Base-by-base conservation (phyloP, 2,797 vertebrate species). In the Vipera ursinii region DNA sequence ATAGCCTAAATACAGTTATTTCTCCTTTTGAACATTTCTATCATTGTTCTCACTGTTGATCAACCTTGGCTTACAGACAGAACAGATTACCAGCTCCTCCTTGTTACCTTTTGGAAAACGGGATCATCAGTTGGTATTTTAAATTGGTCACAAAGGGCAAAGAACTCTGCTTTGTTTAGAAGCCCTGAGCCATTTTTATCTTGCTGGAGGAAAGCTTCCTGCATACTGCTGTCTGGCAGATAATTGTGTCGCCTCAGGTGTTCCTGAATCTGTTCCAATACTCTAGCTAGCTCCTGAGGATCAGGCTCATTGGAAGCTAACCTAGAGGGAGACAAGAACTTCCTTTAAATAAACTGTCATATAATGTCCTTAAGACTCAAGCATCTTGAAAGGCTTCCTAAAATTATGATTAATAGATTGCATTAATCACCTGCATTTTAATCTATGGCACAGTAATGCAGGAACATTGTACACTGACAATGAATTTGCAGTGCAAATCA, bases 51-150 rank as follows among this genome's bases (percentile, higher is more conserved):
- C 4, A 59, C 28, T 63, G 53, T 14, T 51, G 44, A 44, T 26
- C 9, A 89, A n/a, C 2, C 2, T 63, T 82, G 73, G 20, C 73
- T 82, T 82, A 82, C 9, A 82, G 17, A 12, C 12, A 48, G 38
- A 82, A 48, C 38, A 82, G 73, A 48, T 82, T 61, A 5, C 57
- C 44, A 13, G 15, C 53, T 32, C 26, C 38, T 32, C 44, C 3
- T 87, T 92, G 96, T 96, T 56, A 98, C 98, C 97, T 98, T 96
- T 88, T 96, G 96, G 89, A 97, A 93, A 88, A 96, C 91, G 2
- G 91, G 91, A 1, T 96, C 55, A 0, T 95, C 96, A n/a, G 95
- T 87, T 0, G 97, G 97, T n/a, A 98, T n/a, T 0, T 95, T 93
- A 69, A 97, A 92, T 32, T 89, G 96, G 17, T 95, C 82, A 32